These are phyloP conservation scores for Esox masquinongy DNA, from an alignment of 2,797 vertebrate genomes.

Conservation along the genomic window DNA sequence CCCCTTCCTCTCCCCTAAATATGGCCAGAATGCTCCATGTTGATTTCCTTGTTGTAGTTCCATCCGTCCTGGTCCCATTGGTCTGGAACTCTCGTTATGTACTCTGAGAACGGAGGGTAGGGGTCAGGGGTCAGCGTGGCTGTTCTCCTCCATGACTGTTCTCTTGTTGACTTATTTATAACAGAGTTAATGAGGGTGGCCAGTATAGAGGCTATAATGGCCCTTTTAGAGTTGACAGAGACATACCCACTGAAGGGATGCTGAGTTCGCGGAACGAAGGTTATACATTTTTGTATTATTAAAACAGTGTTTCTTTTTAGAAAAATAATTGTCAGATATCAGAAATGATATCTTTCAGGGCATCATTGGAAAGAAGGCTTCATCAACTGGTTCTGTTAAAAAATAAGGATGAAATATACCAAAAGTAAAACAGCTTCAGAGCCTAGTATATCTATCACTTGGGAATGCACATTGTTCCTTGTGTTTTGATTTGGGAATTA, in stretches of 20 bases:
- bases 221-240: slow-evolving; percentile 26
- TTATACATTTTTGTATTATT: too few relatives aligned
- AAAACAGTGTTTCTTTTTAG: too few relatives aligned
- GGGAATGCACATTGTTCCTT: not conserved
- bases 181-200: slow-evolving; percentile 23
- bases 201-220: slow-evolving; percentile 9
- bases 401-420: too few relatives aligned
- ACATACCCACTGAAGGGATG: not conserved
- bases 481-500: not conserved
- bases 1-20: slow-evolving; percentile 21
- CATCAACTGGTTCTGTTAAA: too few relatives aligned
- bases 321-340: too few relatives aligned
- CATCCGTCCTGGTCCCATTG: slow-evolving; percentile 16
- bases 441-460: not conserved
- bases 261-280: not conserved
- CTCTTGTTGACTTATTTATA: slow-evolving; percentile 54
- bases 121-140: slow-evolving; percentile 23
- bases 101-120: slow-evolving; percentile 16
- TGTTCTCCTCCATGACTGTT: slow-evolving; percentile 42
- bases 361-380: too few relatives aligned
- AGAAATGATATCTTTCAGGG: too few relatives aligned
- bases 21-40: slow-evolving; percentile 20
- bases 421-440: not conserved
- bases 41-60: slow-evolving; percentile 29
- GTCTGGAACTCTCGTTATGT: slow-evolving; percentile 47